Conservation (phyloP, 2,797 vertebrate species). For the Sebastes taczanowskii region DNA sequence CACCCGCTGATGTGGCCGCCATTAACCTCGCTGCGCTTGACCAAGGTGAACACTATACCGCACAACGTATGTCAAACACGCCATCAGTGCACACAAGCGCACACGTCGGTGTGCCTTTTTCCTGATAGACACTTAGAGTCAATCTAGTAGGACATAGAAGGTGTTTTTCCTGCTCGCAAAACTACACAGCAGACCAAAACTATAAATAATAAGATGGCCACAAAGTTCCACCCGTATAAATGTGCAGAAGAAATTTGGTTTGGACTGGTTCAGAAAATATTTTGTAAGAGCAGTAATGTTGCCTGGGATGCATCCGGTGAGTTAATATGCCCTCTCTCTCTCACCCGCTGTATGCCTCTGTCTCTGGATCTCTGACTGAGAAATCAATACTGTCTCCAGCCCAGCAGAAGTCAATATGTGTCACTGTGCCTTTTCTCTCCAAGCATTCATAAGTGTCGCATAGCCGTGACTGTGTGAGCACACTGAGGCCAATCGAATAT, state of each 20-base stretch:
- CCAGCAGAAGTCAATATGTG: constrained; percentile 74
- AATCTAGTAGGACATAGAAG: neutral
- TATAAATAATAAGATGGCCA: neutral
- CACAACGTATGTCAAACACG: constrained; percentile 61
- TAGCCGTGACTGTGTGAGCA: constrained; percentile 28
- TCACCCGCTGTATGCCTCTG: constrained; percentile 26
- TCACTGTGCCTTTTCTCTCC: constrained; percentile 62
- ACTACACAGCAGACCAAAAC: neutral
- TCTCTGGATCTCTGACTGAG: constrained; percentile 65
- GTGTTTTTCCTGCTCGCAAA: neutral
- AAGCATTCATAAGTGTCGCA: constrained; percentile 61
- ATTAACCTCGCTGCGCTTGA: constrained; percentile 77
- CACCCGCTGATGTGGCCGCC: constrained; percentile 69
- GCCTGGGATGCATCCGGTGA: constrained; percentile 27
- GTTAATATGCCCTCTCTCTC: constrained; percentile 41
- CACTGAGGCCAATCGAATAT: constrained; percentile 4
- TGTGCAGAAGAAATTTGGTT: neutral
- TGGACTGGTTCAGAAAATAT: constrained; percentile 1
- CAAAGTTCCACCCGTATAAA: neutral
- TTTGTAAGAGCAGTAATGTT: constrained; percentile 24
- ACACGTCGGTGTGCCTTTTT: constrained; percentile 3
- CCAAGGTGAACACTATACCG: constrained; percentile 73
- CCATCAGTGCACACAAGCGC: constrained; percentile 19
- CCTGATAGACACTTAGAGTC: neutral
- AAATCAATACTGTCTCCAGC: constrained; percentile 74